These are phyloP conservation scores for Hydractinia echinata DNA, from an alignment of 30 jellyfish, hydroid and myxozoan genomes.

Conservation along the genomic window DNA sequence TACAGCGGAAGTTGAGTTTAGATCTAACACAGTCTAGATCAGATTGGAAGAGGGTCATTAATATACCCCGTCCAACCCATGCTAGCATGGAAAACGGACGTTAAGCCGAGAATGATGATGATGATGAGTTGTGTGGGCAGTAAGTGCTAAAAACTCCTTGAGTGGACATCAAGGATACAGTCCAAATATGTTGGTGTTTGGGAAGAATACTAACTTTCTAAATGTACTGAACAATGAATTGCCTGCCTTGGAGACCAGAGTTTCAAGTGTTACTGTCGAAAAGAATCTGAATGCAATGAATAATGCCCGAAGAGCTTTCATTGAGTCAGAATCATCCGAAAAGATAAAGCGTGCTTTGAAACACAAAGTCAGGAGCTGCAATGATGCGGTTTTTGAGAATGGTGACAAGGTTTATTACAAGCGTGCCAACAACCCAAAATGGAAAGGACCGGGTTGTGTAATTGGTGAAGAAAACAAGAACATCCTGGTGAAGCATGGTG, in stretches of 20 bases:
- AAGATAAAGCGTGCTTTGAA: conserved; percentile 52
- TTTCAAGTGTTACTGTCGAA: no score
- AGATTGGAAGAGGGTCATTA: no score
- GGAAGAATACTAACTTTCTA: conserved; percentile 42
- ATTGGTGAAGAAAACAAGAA: conserved; percentile 38
- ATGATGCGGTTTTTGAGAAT: conserved; percentile 24
- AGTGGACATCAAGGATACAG: conserved; percentile 31
- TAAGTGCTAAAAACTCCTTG: conserved; percentile 58
- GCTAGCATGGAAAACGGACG: no score
- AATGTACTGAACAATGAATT: conserved; percentile 30
- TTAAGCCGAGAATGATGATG: no score
- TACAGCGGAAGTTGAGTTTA: no score
- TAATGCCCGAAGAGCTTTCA: no score
- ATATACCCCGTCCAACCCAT: no score
- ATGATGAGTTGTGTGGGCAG: no score
- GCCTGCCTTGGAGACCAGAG: conserved; percentile 48
- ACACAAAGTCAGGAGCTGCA: conserved; percentile 44
- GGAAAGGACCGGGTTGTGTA: conserved; percentile 73
- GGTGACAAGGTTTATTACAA: conserved; percentile 65
- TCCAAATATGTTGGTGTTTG: conserved; percentile 41
- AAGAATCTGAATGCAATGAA: no score
- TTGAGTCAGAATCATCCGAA: conserved; percentile 55
- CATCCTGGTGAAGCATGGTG: no score
- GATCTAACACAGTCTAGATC: no score
- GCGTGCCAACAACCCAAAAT: conserved; percentile 27